Conservation (phyloP, 2,797 vertebrate species). For the Periparus ater region DNA sequence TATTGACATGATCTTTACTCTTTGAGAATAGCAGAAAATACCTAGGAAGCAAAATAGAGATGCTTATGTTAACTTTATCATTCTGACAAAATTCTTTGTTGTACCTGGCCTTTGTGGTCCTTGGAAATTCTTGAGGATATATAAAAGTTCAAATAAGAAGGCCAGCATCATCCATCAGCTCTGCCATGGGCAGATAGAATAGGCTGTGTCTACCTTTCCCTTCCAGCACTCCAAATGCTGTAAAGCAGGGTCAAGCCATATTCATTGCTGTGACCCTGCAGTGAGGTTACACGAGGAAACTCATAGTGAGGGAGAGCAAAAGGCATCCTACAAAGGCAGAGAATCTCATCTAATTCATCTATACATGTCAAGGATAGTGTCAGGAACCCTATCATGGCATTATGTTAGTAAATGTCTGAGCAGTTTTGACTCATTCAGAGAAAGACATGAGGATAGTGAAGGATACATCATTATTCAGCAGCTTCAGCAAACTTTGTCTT, state of each 20-base stretch:
- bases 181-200: neutral
- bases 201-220: neutral
- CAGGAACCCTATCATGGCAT: neutral
- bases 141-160: neutral
- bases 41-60: slow-evolving; percentile 4
- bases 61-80: neutral
- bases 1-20: slow-evolving; percentile 37
- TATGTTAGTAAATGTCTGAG: neutral
- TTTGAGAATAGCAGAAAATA: slow-evolving; percentile 15
- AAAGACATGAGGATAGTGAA: neutral
- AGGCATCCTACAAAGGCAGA: neutral
- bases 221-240: neutral
- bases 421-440: neutral
- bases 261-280: neutral
- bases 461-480: neutral
- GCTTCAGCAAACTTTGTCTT: neutral
- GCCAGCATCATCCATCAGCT: neutral
- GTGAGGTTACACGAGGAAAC: neutral
- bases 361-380: neutral
- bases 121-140: neutral
- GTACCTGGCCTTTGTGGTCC: neutral
- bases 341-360: neutral
- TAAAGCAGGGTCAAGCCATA: neutral
- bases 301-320: neutral
- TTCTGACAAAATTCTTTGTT: slow-evolving; percentile 11